Conservation (phyloP, 1,140 invertebrate genomes). For the Drosophila rhopaloa region DNA sequence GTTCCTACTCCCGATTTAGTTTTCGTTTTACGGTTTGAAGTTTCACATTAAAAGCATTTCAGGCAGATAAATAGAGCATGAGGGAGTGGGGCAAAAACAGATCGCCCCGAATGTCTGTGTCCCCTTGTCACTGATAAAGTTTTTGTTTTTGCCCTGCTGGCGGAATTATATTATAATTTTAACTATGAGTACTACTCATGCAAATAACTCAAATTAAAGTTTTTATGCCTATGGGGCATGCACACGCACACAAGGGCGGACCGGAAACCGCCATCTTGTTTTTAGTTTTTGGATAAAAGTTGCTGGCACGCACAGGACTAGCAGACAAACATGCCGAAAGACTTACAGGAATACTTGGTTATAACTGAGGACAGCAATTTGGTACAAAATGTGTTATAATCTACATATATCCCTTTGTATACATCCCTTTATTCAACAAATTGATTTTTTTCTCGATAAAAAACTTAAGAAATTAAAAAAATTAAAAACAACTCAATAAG, state of each 20-base stretch:
- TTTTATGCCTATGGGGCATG: slow-evolving; percentile 66
- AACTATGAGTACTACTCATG: slow-evolving; percentile 61
- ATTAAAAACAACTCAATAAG: too few relatives aligned
- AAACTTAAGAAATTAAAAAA: too few relatives aligned
- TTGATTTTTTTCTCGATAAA: too few relatives aligned
- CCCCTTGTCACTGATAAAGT: slow-evolving; percentile 64
- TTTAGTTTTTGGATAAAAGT: slow-evolving; percentile 68
- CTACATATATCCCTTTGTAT: too few relatives aligned
- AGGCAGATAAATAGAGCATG: slow-evolving; percentile 45
- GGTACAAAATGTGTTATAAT: neutral
- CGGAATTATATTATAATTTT: slow-evolving; percentile 78
- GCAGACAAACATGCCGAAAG: slow-evolving; percentile 36
- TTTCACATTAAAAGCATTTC: slow-evolving; percentile 71
- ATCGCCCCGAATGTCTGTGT: slow-evolving; percentile 12
- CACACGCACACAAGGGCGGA: slow-evolving; percentile 31
- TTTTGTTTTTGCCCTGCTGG: slow-evolving; percentile 62
- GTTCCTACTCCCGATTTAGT: slow-evolving; percentile 55
- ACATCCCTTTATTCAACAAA: too few relatives aligned
- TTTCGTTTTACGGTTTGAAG: slow-evolving; percentile 62
- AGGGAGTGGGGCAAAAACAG: slow-evolving; percentile 12
- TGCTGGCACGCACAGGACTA: slow-evolving; percentile 52
- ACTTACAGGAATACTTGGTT: slow-evolving; percentile 11
- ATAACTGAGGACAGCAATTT: slow-evolving; percentile 8
- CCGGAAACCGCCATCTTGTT: slow-evolving; percentile 65
- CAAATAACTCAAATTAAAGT: slow-evolving; percentile 80